These are phyloP conservation scores for Amphimedon queenslandica DNA, from an alignment of 37 sponge, comb jelly and placozoan species.

Conservation along the genomic window DNA sequence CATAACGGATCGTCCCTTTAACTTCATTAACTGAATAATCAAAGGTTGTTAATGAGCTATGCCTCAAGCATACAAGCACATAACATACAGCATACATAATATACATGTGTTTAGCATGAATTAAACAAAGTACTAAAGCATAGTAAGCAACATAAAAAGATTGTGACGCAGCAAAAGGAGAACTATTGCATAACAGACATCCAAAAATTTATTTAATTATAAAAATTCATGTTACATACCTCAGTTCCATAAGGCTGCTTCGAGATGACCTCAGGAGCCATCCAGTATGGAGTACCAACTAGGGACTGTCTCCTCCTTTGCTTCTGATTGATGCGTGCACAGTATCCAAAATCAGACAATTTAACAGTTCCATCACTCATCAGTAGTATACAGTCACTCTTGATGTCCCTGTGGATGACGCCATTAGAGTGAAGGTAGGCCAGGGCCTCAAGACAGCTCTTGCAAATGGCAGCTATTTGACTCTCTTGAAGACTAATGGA, in stretches of 20 bases:
- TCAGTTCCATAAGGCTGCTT: slow-evolving; percentile 81
- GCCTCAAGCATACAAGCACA: too few species aligned
- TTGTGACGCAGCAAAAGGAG: not conserved
- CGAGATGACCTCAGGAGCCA: slow-evolving; percentile 94
- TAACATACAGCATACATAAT: too few species aligned
- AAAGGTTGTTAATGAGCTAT: too few species aligned
- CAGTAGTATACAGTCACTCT: slow-evolving; percentile 89
- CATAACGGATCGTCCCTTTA: too few species aligned
- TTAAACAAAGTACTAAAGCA: too few species aligned
- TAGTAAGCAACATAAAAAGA: too few species aligned
- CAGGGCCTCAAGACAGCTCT: slow-evolving; percentile 73
- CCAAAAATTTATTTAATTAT: too few species aligned
- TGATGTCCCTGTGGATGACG: slow-evolving; percentile 87
- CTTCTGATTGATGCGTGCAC: slow-evolving; percentile 68
- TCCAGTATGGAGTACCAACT: slow-evolving; percentile 98
- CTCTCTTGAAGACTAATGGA: slow-evolving; percentile 61
- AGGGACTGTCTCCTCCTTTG: slow-evolving; percentile 61
- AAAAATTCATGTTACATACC: slow-evolving; percentile 56
- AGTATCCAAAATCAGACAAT: slow-evolving; percentile 94
- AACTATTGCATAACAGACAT: not conserved
- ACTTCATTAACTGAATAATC: too few species aligned
- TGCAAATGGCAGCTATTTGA: slow-evolving; percentile 77
- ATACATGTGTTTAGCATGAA: too few species aligned
- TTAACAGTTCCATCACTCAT: slow-evolving; percentile 75
- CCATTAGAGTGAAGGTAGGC: slow-evolving; percentile 82